A percentile compares a stretch with the other conserved stretches of the same genome.
phyloP scores from a whole-genome alignment of 2,113 vertebrate genomes.

The Symphodus melops region DNA sequence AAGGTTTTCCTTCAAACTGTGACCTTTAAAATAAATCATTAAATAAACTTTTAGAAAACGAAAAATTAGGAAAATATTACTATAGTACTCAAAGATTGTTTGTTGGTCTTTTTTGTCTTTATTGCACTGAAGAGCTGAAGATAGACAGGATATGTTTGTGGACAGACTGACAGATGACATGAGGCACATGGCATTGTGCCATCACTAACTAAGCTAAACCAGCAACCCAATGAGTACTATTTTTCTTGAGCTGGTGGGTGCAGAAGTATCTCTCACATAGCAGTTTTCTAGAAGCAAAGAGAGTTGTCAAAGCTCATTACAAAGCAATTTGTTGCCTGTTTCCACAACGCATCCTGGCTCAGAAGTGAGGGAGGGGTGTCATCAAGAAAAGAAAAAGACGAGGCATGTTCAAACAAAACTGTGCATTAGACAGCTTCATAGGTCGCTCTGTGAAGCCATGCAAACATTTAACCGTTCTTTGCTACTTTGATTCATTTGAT shows the following conservation, averaged over 20 bases:
- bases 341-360: constrained; percentile 32
- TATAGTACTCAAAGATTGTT: too few species aligned
- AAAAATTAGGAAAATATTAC: too few species aligned
- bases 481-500: constrained; percentile 29
- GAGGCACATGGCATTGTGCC: too few species aligned
- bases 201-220: too few species aligned
- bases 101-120: too few species aligned
- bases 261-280: constrained; percentile 12
- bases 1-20: background rate
- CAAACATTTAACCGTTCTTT: constrained; percentile 20
- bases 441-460: constrained; percentile 8
- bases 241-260: background rate
- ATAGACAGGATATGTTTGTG: too few species aligned
- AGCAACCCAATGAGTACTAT: background rate
- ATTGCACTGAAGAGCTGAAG: too few species aligned
- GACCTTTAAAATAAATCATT: background rate
- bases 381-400: constrained; percentile 36
- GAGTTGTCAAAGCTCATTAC: constrained; percentile 59
- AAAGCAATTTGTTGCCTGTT: constrained; percentile 71
- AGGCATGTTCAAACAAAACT: constrained; percentile 68
- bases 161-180: too few species aligned
- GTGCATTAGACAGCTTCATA: constrained; percentile 36
- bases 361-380: constrained; percentile 21
- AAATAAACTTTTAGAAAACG: background rate
- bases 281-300: constrained; percentile 44